Evolutionary conservation across 2,888 invertebrate species (phyloP).

Genomic region (Atrina japonica): DNA sequence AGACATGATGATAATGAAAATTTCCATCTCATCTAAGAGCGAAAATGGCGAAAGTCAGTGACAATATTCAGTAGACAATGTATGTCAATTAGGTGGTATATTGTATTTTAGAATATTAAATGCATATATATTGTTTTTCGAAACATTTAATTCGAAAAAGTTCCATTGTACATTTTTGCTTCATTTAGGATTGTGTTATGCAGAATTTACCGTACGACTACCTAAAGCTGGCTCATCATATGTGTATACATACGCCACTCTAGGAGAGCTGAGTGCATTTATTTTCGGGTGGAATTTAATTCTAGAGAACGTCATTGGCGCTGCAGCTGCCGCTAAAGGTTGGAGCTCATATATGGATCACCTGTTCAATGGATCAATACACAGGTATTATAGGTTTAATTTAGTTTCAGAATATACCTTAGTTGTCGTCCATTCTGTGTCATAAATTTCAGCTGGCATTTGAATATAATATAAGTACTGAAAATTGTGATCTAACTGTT

Average conservation of each 20-base stretch:
- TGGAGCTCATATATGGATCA: constrained; percentile 77
- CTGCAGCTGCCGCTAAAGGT: constrained; percentile 75
- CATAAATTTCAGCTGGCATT: too few relatives aligned
- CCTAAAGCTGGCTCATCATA: constrained; percentile 76
- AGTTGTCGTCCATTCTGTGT: not conserved
- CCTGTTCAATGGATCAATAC: constrained; percentile 72
- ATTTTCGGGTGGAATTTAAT: constrained; percentile 78
- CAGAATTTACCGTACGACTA: constrained; percentile 74
- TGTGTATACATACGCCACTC: constrained; percentile 74
- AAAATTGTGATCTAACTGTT: too few relatives aligned
- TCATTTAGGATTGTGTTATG: constrained; percentile 74
- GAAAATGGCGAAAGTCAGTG: too few relatives aligned
- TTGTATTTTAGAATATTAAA: not conserved
- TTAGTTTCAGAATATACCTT: not conserved
- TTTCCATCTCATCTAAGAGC: too few relatives aligned
- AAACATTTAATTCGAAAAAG: not conserved
- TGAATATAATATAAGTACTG: too few relatives aligned
- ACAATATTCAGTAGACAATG: too few relatives aligned
- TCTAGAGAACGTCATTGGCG: constrained; percentile 74
- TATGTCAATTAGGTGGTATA: too few relatives aligned
- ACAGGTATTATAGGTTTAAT: constrained; percentile 52
- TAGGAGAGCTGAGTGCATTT: constrained; percentile 77
- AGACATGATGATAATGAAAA: too few relatives aligned
- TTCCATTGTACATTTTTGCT: not conserved
- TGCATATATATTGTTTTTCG: not conserved